Percentiles rank a stretch among this genome's conserved stretches.
Conservation (phyloP, 2,113 vertebrate species). For the Oreocharis arfaki region DNA sequence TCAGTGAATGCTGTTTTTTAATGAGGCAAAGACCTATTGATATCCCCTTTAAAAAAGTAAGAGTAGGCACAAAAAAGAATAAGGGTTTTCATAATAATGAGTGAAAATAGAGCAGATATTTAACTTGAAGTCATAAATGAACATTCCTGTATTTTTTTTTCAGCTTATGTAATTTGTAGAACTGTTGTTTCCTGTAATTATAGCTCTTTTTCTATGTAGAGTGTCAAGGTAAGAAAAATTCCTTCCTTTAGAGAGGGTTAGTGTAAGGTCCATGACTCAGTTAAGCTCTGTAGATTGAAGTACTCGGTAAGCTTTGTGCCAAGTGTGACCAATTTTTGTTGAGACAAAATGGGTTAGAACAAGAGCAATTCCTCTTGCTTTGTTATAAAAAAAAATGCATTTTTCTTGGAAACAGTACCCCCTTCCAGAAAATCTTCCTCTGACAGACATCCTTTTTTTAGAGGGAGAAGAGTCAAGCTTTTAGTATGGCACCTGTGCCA, state of each 20-base stretch:
- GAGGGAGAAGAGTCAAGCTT: neutral
- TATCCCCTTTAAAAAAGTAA: neutral
- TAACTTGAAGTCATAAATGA: neutral
- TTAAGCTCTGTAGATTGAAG: neutral
- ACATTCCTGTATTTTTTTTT: neutral
- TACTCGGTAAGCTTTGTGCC: neutral
- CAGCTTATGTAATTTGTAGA: neutral
- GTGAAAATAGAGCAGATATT: neutral
- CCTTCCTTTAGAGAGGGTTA: neutral
- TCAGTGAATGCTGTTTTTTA: neutral
- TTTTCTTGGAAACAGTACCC: neutral
- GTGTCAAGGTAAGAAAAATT: neutral
- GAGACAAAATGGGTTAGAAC: neutral
- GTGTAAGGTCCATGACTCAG: neutral
- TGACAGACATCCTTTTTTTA: neutral
- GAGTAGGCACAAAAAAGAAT: fast-evolving
- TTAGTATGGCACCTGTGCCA: neutral
- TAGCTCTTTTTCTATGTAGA: neutral
- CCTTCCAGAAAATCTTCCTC: neutral
- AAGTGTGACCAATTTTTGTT: neutral
- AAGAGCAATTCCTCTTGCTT: neutral
- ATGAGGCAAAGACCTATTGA: neutral
- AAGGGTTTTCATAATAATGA: neutral
- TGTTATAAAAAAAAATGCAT: fast-evolving
- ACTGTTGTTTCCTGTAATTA: neutral